These are phyloP conservation scores for Taeniopygia guttata DNA, from an alignment of 2,797 vertebrate genomes.

Conservation along the genomic window DNA sequence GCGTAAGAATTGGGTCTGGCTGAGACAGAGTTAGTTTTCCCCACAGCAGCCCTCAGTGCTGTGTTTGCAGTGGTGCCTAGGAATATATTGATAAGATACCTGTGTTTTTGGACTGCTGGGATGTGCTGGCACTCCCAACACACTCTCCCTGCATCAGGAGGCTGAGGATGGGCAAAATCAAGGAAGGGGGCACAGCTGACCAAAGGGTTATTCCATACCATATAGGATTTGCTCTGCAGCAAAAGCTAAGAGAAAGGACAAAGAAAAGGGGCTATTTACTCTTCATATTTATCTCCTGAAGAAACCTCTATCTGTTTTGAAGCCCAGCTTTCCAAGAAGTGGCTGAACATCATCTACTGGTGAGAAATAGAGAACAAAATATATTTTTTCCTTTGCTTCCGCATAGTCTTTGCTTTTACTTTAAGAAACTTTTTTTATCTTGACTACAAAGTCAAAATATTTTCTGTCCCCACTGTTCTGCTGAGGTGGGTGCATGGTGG, in stretches of 20 bases:
- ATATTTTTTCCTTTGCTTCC: not conserved
- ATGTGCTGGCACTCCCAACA: not conserved
- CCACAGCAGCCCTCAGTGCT: not conserved
- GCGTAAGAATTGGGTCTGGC: accelerated
- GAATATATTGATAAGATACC: not conserved
- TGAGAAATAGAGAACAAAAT: not conserved
- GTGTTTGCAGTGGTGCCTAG: not conserved
- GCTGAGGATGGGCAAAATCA: not conserved
- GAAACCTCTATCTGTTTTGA: accelerated
- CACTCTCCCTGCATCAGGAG: no score
- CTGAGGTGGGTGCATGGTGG: not conserved
- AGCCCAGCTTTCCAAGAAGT: not conserved
- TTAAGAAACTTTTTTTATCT: not conserved
- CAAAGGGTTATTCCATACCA: not conserved
- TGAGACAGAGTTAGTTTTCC: not conserved
- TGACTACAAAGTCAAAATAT: not conserved
- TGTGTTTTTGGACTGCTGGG: not conserved
- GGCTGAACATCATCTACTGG: not conserved
- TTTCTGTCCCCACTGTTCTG: not conserved
- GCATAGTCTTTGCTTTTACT: not conserved
- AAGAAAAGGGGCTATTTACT: not conserved
- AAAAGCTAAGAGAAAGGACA: not conserved
- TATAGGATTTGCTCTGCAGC: not conserved
- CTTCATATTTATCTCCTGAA: not conserved
- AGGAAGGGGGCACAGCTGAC: no score